A percentile compares a stretch with the other conserved stretches of the same genome.
Conservation (phyloP, 2,888 invertebrate species). For the Melanchra persicariae region DNA sequence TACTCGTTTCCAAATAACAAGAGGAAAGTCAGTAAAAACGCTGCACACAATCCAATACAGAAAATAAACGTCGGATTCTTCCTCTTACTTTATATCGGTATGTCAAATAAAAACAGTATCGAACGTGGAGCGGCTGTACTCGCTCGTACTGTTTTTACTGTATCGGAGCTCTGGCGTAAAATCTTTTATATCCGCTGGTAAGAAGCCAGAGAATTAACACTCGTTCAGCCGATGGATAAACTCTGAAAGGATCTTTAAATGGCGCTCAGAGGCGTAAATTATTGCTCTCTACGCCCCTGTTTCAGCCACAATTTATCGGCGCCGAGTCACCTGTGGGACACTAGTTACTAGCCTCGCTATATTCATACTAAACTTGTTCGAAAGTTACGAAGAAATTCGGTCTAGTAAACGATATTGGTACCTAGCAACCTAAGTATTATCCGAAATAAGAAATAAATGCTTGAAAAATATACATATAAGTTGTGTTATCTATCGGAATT, state of each 20-base stretch:
- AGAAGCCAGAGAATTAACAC: slow-evolving; percentile 70
- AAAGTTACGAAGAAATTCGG: slow-evolving; percentile 19
- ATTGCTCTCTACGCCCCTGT: slow-evolving; percentile 78
- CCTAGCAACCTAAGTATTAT: not conserved
- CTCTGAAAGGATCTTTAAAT: slow-evolving; percentile 78
- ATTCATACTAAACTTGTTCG: slow-evolving; percentile 23
- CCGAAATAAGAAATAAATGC: not conserved
- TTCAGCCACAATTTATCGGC: slow-evolving; percentile 77
- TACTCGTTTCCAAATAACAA: slow-evolving; percentile 39
- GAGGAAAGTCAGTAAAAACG: slow-evolving; percentile 46
- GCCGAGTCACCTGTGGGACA: slow-evolving; percentile 65
- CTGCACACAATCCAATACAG: slow-evolving; percentile 33
- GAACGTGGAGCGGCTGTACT: slow-evolving; percentile 38
- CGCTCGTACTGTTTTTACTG: slow-evolving; percentile 42
- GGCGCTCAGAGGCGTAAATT: slow-evolving; percentile 78
- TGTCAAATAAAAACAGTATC: slow-evolving; percentile 64
- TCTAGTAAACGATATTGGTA: slow-evolving; percentile 15
- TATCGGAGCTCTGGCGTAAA: slow-evolving; percentile 58
- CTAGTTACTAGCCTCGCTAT: slow-evolving; percentile 57
- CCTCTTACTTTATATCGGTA: slow-evolving; percentile 47
- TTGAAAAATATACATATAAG: too few species aligned
- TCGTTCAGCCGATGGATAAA: slow-evolving; percentile 73
- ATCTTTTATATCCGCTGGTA: slow-evolving; percentile 68
- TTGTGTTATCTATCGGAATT: not conserved
- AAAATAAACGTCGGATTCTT: slow-evolving; percentile 51